A percentile compares a stretch with the other conserved stretches of the same genome.
Conservation (phyloP, 2,113 vertebrate genomes). For the Chamaetylas fuelleborni region DNA sequence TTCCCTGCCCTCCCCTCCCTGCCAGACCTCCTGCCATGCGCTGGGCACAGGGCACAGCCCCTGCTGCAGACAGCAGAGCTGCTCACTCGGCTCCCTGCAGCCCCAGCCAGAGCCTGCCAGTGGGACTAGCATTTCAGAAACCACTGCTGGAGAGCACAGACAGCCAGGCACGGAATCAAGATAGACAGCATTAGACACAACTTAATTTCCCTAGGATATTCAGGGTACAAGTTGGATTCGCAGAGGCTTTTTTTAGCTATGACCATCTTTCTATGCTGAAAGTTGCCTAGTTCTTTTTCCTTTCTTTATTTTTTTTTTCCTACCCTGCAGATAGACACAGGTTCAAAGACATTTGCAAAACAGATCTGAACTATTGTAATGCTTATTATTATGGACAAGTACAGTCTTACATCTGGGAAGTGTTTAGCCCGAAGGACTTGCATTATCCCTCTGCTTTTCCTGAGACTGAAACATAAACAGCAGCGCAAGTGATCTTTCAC, state of each 20-base stretch:
- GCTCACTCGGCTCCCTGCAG: neutral
- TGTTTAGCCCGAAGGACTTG: neutral
- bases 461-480: neutral
- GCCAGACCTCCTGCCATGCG: rapidly evolving
- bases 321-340: neutral
- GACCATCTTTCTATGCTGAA: neutral
- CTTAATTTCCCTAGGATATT: neutral
- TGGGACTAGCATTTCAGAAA: neutral
- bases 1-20: rapidly evolving
- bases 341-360: slow-evolving; percentile 30
- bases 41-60: neutral
- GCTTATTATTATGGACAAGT: neutral
- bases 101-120: neutral
- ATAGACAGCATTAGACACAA: neutral
- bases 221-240: neutral
- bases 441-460: neutral
- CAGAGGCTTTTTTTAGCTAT: slow-evolving; percentile 10
- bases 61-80: neutral
- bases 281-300: neutral
- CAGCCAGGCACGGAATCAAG: neutral
- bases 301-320: neutral
- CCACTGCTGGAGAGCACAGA: neutral
- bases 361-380: neutral
- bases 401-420: neutral
- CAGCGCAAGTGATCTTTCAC: neutral